These are phyloP conservation scores for Mesaphorura yosii DNA, from an alignment of 1,140 invertebrate genomes.

Conservation along the genomic window DNA sequence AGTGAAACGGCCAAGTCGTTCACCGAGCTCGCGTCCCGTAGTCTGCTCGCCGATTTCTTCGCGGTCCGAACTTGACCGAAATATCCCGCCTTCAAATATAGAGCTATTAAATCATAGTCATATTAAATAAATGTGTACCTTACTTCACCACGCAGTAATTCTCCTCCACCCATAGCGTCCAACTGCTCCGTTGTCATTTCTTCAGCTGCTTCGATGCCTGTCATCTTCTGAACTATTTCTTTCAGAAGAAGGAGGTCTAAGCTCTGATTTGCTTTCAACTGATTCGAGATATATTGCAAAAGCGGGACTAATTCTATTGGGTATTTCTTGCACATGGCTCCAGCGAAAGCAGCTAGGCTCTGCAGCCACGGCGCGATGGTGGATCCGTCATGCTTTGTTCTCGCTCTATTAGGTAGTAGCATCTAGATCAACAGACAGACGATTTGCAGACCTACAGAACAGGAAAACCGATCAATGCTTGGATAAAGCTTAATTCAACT, in stretches of 20 bases:
- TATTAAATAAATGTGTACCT: constrained; percentile 20
- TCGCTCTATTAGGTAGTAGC: constrained; percentile 41
- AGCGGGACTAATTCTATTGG: constrained; percentile 88
- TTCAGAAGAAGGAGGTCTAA: constrained; percentile 89
- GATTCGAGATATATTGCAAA: constrained; percentile 93
- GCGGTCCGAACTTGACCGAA: constrained; percentile 94
- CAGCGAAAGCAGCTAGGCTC: constrained; percentile 85
- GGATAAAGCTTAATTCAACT: too few relatives aligned
- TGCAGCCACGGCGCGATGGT: constrained; percentile 86
- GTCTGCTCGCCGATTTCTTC: constrained; percentile 84
- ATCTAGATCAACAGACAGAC: constrained; percentile 12
- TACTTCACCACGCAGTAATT: constrained; percentile 84
- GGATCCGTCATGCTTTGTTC: constrained; percentile 82
- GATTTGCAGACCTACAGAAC: constrained; percentile 6
- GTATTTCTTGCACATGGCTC: constrained; percentile 94
- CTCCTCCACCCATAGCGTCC: constrained; percentile 91
- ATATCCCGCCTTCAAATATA: constrained; percentile 63
- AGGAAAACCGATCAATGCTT: not conserved
- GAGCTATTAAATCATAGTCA: not conserved
- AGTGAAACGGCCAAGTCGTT: constrained; percentile 85
- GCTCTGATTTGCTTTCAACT: constrained; percentile 90
- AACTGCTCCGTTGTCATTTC: constrained; percentile 94
- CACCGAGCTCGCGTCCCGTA: constrained; percentile 88
- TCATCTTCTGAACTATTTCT: constrained; percentile 99
- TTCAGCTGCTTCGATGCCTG: constrained; percentile 90